A percentile compares a stretch with the other conserved stretches of the same genome.
These are phyloP conservation scores for Podarcis raffonei DNA, from an alignment of 2,113 vertebrate species.

Conservation along the genomic window DNA sequence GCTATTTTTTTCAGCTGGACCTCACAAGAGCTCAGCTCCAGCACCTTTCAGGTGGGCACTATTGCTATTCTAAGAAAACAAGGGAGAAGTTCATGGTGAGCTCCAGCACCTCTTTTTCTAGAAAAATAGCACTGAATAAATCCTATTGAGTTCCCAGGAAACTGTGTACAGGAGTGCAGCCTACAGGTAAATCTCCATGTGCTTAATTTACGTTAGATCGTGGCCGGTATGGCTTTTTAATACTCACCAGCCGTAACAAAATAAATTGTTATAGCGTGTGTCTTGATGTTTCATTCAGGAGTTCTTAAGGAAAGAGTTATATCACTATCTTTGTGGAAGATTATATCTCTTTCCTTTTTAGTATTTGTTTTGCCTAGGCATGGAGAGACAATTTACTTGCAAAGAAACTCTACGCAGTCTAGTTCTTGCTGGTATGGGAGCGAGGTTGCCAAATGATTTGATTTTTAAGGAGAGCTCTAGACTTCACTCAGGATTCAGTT, in stretches of 20 bases:
- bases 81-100: too few relatives aligned
- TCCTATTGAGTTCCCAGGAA: background rate
- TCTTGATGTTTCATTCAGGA: constrained; percentile 9
- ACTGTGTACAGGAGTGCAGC: background rate
- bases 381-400: background rate
- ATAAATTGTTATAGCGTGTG: background rate
- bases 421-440: background rate
- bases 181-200: background rate
- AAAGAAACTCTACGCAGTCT: background rate
- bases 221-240: fast-evolving
- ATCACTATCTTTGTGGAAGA: background rate
- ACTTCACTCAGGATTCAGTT: background rate
- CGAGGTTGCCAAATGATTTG: background rate
- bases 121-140: background rate
- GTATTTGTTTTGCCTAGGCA: background rate
- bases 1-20: too few relatives aligned
- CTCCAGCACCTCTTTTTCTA: too few relatives aligned
- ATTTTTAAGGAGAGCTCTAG: background rate
- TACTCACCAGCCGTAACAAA: fast-evolving
- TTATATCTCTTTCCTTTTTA: background rate
- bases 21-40: too few relatives aligned
- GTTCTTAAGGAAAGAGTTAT: background rate
- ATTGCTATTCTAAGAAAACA: too few relatives aligned
- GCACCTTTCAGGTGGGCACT: too few relatives aligned
- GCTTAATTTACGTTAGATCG: background rate